Conservation (phyloP, 2,113 vertebrate species). For the Syngnathoides biaculeatus region DNA sequence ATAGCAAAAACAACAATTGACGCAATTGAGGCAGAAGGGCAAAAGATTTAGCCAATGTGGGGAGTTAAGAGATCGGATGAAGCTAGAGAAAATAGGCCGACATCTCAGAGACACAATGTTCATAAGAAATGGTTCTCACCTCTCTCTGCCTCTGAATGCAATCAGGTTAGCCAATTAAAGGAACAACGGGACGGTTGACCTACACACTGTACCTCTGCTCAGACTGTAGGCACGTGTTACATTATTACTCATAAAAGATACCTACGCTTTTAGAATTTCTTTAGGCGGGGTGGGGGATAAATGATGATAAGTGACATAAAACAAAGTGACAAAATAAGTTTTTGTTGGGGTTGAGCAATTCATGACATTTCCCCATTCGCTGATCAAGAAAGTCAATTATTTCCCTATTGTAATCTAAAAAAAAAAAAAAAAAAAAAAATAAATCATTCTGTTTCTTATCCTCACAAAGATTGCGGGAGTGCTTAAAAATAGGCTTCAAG, state of each 20-base stretch:
- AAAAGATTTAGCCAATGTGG: slow-evolving; percentile 50
- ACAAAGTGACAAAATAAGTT: not conserved
- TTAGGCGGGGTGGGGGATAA: not conserved
- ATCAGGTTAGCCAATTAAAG: slow-evolving; percentile 57
- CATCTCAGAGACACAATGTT: slow-evolving; percentile 35
- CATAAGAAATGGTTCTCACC: slow-evolving; percentile 23
- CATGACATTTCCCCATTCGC: not conserved
- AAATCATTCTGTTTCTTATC: too few relatives aligned
- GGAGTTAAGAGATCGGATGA: slow-evolving; percentile 43
- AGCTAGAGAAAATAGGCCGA: slow-evolving; percentile 42
- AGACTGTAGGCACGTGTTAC: not conserved
- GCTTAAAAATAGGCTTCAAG: too few relatives aligned
- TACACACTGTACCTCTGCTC: slow-evolving; percentile 10
- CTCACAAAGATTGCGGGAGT: too few relatives aligned
- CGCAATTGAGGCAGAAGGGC: slow-evolving; percentile 31
- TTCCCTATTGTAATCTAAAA: not conserved
- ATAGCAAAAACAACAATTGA: slow-evolving; percentile 48
- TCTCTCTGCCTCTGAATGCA: slow-evolving; percentile 23
- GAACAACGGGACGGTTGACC: slow-evolving; percentile 31
- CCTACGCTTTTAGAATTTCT: not conserved
- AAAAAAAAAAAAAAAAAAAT: not conserved
- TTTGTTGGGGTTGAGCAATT: not conserved
- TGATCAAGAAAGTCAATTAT: not conserved
- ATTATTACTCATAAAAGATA: not conserved
- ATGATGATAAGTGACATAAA: not conserved